A percentile compares a stretch with the other conserved stretches of the same genome.
phyloP scores from a whole-genome alignment of 2,113 vertebrate species.

The Catharus fuscescens region DNA sequence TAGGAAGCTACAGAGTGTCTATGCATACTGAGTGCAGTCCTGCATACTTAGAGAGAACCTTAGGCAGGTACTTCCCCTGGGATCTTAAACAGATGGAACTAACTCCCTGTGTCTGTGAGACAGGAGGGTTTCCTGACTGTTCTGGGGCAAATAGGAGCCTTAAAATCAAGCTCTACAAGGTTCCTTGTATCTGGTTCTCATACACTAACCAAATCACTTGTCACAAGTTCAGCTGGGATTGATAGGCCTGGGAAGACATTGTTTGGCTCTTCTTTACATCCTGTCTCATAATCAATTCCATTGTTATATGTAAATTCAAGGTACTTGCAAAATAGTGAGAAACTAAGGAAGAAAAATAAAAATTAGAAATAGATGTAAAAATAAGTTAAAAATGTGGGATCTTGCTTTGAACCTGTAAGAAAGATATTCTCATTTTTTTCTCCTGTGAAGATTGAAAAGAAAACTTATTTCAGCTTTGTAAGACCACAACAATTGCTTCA shows the following conservation, averaged over 20 bases:
- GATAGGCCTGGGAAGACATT: conserved; percentile 13
- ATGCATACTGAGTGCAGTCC: not conserved
- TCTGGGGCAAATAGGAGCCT: not conserved
- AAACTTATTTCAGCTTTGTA: conserved; percentile 72
- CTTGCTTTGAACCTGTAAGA: conserved; percentile 41
- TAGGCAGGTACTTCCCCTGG: not conserved
- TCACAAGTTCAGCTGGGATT: not conserved
- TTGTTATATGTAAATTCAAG: not conserved
- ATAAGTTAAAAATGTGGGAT: conserved; percentile 7
- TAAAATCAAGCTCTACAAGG: not conserved
- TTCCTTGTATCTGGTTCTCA: not conserved
- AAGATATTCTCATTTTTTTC: not conserved
- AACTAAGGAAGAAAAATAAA: conserved; percentile 22
- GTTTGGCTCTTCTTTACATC: conserved; percentile 20
- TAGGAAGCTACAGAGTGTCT: not conserved
- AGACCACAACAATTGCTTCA: conserved; percentile 58
- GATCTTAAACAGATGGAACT: conserved; percentile 17
- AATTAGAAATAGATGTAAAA: not conserved
- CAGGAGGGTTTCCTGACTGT: not conserved
- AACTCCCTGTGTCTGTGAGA: not conserved
- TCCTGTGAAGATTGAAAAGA: conserved; percentile 60
- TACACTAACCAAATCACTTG: not conserved
- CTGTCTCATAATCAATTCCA: not conserved
- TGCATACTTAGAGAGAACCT: not conserved
- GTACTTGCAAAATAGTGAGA: not conserved